Conservation (phyloP, 2,888 invertebrate genomes). For the Lissocephala sabroskyi region DNA sequence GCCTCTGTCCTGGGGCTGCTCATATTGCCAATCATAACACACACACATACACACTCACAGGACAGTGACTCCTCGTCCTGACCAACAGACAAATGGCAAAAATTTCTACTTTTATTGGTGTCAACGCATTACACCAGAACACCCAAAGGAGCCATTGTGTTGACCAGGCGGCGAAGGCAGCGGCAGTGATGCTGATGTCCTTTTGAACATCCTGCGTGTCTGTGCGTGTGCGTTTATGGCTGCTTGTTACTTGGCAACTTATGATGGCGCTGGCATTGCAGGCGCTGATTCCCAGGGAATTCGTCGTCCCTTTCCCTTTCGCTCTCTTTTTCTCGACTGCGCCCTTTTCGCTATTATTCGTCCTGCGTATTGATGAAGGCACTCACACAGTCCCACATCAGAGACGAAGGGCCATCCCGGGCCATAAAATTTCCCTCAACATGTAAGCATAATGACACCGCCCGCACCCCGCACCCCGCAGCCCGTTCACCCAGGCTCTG, state of each 20-base stretch:
- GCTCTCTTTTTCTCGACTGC: not conserved
- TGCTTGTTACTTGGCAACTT: slow-evolving; percentile 11
- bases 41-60: not conserved
- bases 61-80: not conserved
- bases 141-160: slow-evolving; percentile 30
- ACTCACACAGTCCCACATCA: not conserved
- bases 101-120: slow-evolving; percentile 31
- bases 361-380: slow-evolving; percentile 32
- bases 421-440: not conserved
- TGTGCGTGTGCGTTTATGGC: slow-evolving; percentile 1
- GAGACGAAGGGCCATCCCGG: not conserved
- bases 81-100: not conserved
- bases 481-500: too few relatives aligned
- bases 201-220: not conserved
- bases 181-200: slow-evolving; percentile 4
- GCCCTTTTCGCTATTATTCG: slow-evolving; percentile 26
- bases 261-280: slow-evolving; percentile 8
- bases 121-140: slow-evolving; percentile 25
- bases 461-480: too few relatives aligned
- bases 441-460: not conserved
- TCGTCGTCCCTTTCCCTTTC: not conserved
- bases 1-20: too few relatives aligned
- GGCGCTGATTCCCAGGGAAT: slow-evolving; percentile 31
- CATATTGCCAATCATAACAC: not conserved
- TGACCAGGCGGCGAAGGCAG: not conserved